Percentiles rank a stretch among this genome's conserved stretches.
These are phyloP conservation scores for Centropristis striata DNA, from an alignment of 2,113 vertebrate species.

Conservation along the genomic window DNA sequence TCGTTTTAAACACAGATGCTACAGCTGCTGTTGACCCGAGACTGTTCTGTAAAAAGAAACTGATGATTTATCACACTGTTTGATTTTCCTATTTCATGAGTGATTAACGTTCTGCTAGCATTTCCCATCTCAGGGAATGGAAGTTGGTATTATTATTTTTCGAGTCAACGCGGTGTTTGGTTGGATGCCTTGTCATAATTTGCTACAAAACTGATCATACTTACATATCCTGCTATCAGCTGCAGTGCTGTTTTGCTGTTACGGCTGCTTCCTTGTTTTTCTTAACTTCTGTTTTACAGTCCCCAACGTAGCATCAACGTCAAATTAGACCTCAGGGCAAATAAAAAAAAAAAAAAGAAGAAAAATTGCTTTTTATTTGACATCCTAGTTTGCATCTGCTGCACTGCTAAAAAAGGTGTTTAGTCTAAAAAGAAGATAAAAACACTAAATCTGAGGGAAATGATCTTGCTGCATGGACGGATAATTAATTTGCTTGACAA, in stretches of 20 bases:
- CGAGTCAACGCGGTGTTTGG: constrained; percentile 74
- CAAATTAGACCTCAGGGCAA: constrained; percentile 37
- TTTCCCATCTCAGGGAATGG: constrained; percentile 9
- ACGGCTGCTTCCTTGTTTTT: constrained; percentile 63
- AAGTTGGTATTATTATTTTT: constrained; percentile 4
- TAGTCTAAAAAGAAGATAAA: too few relatives aligned
- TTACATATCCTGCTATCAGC: constrained; percentile 33
- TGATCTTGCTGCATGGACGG: too few relatives aligned
- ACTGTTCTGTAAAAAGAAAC: not conserved
- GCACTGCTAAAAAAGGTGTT: too few relatives aligned
- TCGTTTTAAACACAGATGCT: not conserved
- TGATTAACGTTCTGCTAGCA: not conserved
- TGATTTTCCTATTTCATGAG: not conserved
- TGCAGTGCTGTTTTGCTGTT: constrained; percentile 66
- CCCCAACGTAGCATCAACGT: constrained; percentile 46
- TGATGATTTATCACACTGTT: not conserved
- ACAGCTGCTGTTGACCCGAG: not conserved
- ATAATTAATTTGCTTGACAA: too few relatives aligned
- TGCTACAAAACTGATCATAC: constrained; percentile 50
- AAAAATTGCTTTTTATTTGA: constrained; percentile 26
- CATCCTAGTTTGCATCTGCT: constrained; percentile 47
- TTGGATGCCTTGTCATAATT: constrained; percentile 76
- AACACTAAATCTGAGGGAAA: too few relatives aligned
- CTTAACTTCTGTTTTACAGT: constrained; percentile 62
- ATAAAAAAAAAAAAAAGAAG: not conserved